Evolutionary conservation across 2,797 vertebrate species (phyloP).

Genomic region (Protosalanx chinensis): DNA sequence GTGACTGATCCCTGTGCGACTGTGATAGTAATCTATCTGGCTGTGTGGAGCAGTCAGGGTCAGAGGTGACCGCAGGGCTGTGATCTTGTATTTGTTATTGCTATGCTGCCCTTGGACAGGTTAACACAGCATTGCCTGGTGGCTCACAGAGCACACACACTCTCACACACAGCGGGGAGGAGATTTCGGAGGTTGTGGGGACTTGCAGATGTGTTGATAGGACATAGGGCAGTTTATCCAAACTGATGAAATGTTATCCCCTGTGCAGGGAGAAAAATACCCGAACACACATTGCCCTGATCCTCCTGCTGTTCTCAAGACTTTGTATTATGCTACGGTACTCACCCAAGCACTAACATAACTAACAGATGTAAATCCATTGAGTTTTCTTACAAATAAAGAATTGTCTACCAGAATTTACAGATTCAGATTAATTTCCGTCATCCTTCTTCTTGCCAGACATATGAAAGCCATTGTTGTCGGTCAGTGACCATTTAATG

Average conservation of each 20-base stretch:
- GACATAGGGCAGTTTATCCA: slow-evolving; percentile 60
- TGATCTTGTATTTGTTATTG: slow-evolving; percentile 81
- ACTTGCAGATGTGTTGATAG: slow-evolving; percentile 67
- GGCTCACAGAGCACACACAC: slow-evolving; percentile 11
- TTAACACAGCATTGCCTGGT: slow-evolving; percentile 74
- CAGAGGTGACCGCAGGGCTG: slow-evolving; percentile 67
- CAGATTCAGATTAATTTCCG: too few relatives aligned
- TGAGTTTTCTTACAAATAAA: too few relatives aligned
- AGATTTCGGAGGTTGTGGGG: slow-evolving; percentile 41
- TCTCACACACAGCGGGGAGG: slow-evolving; percentile 22
- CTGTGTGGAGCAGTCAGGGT: slow-evolving; percentile 59
- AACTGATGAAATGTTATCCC: slow-evolving; percentile 69
- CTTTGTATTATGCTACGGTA: too few relatives aligned
- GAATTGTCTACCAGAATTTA: too few relatives aligned
- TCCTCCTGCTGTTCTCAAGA: too few relatives aligned
- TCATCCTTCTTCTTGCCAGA: too few relatives aligned
- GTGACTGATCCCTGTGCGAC: slow-evolving; percentile 26
- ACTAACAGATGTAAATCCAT: too few relatives aligned
- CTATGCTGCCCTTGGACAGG: slow-evolving; percentile 75
- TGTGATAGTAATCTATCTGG: slow-evolving; percentile 64
- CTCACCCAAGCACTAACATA: too few relatives aligned
- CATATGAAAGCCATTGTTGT: too few relatives aligned
- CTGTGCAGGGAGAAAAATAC: slow-evolving; percentile 47
- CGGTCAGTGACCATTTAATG: too few relatives aligned
- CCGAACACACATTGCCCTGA: slow-evolving; percentile 11